These are phyloP conservation scores for Sarcophaga subvicina DNA, from an alignment of 2,888 invertebrate genomes.

Conservation along the genomic window DNA sequence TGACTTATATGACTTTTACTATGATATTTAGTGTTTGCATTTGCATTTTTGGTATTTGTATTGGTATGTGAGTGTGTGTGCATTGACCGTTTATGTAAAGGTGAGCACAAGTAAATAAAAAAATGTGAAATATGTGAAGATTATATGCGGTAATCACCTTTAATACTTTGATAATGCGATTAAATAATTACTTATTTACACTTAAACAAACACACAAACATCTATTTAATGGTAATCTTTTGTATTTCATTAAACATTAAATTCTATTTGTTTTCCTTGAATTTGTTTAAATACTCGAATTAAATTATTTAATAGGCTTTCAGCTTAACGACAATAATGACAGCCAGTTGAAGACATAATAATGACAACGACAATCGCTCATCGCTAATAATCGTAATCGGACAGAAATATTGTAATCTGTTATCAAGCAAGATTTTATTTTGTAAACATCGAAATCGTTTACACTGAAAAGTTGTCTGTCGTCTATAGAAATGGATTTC, in stretches of 20 bases:
- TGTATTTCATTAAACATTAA: not conserved
- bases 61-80: not conserved
- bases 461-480: too few species aligned
- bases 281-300: not conserved
- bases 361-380: too few species aligned
- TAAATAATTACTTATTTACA: constrained; percentile 31
- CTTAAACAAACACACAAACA: not conserved
- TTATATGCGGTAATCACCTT: constrained; percentile 40
- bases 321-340: too few species aligned
- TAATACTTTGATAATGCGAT: constrained; percentile 49
- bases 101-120: too few species aligned
- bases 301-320: not conserved
- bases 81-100: not conserved
- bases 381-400: too few species aligned
- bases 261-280: not conserved
- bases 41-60: not conserved
- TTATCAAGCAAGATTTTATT: too few species aligned
- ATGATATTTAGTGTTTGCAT: not conserved
- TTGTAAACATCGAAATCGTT: too few species aligned
- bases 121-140: not conserved
- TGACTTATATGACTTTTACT: not conserved
- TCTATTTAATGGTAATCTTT: not conserved
- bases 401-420: too few species aligned
- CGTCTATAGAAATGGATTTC: too few species aligned
- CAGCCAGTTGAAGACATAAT: too few species aligned